These are phyloP conservation scores for Trachemys scripta DNA, from an alignment of 2,113 vertebrate genomes.

Conservation along the genomic window DNA sequence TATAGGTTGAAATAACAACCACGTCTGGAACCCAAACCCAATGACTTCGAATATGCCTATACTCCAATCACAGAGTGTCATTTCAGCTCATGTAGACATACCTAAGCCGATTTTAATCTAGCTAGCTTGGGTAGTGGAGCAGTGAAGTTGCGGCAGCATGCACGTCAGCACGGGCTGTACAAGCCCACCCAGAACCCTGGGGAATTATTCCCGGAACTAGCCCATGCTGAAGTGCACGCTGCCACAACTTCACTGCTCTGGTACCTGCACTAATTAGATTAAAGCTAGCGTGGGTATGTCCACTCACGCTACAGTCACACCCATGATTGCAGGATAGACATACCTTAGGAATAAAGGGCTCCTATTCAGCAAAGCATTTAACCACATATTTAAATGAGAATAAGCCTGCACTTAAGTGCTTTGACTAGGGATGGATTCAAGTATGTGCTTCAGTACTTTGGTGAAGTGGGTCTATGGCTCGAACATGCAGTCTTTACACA, in stretches of 20 bases:
- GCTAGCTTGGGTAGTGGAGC: neutral
- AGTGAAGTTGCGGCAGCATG: neutral
- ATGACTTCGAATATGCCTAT: neutral
- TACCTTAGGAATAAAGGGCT: conserved; percentile 2
- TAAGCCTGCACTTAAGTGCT: neutral
- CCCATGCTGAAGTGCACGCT: neutral
- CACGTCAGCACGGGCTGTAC: neutral
- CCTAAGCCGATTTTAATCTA: neutral
- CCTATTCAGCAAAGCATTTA: conserved; percentile 35
- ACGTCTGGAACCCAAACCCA: conserved; percentile 38
- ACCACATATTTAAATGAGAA: conserved; percentile 44
- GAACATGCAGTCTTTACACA: neutral
- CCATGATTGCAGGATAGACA: neutral
- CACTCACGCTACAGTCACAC: neutral
- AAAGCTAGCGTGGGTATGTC: neutral
- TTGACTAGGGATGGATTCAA: conserved; percentile 28
- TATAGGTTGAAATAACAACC: conserved; percentile 26
- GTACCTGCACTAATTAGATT: neutral
- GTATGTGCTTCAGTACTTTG: conserved; percentile 24
- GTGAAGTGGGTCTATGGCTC: neutral
- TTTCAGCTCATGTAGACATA: neutral
- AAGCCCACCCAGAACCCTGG: neutral
- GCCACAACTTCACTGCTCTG: neutral
- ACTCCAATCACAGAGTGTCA: neutral
- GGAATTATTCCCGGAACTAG: neutral